Conservation (phyloP, 2,797 vertebrate species). For the Gallinago solitaria region DNA sequence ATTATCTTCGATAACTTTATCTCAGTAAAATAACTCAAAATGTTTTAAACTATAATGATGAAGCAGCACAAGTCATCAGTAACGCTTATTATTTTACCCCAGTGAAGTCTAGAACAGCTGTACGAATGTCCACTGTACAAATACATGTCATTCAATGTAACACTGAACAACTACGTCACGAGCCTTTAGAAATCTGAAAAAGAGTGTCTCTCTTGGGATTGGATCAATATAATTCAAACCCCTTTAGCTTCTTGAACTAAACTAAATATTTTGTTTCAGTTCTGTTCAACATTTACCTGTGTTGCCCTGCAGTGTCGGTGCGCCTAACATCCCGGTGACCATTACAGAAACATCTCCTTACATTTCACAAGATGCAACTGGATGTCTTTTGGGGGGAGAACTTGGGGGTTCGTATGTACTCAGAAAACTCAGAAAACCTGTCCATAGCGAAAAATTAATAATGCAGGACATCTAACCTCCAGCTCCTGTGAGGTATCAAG, state of each 20-base stretch:
- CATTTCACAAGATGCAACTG: neutral
- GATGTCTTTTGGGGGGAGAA: neutral
- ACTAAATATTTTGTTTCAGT: neutral
- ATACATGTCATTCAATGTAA: neutral
- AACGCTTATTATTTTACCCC: neutral
- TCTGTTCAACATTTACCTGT: neutral
- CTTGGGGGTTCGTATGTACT: accelerated
- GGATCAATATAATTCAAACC: neutral
- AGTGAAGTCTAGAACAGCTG: neutral
- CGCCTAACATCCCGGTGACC: neutral
- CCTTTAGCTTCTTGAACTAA: neutral
- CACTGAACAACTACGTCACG: neutral
- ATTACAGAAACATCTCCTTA: neutral
- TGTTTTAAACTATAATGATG: neutral
- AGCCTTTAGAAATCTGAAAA: neutral
- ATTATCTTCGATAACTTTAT: conserved; percentile 40
- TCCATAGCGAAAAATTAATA: neutral
- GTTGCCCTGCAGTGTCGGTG: neutral
- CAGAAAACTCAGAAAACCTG: neutral
- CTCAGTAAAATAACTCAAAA: neutral
- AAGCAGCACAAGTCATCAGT: neutral
- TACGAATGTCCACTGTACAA: neutral
- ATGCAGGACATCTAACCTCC: neutral
- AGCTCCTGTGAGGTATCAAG: neutral
- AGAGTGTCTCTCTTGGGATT: neutral